These are phyloP conservation scores for Euplexia lucipara DNA, from an alignment of 2,888 invertebrate species.

Conservation along the genomic window DNA sequence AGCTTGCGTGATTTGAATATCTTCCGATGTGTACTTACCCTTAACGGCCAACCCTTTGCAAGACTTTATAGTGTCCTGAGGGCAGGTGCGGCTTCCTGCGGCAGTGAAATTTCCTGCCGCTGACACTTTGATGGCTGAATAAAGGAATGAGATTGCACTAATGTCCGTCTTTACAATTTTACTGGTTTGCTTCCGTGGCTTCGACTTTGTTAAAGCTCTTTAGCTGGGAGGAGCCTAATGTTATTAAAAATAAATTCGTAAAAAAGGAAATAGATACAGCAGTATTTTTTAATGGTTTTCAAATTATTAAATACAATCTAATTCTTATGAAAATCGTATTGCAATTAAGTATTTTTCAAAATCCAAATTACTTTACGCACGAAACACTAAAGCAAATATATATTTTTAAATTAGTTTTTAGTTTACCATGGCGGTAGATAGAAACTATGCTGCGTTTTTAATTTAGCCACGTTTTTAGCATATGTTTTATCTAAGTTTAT, in stretches of 20 bases:
- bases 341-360: neutral
- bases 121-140: slow-evolving; percentile 64
- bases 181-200: neutral
- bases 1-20: slow-evolving; percentile 22
- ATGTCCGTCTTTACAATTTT: slow-evolving; percentile 24
- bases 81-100: slow-evolving; percentile 36
- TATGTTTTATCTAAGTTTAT: too few relatives aligned
- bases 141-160: slow-evolving; percentile 60
- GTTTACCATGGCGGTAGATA: too few relatives aligned
- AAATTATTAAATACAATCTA: too few relatives aligned
- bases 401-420: too few relatives aligned
- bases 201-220: neutral
- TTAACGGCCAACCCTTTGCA: slow-evolving; percentile 31
- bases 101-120: slow-evolving; percentile 53
- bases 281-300: too few relatives aligned
- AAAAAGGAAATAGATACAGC: too few relatives aligned
- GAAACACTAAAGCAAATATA: neutral
- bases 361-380: neutral
- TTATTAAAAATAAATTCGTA: neutral
- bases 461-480: too few relatives aligned
- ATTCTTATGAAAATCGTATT: neutral
- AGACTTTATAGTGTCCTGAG: slow-evolving; percentile 29
- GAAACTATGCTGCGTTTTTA: too few relatives aligned
- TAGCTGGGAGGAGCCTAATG: neutral
- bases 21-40: neutral